Conservation (phyloP, 1,140 invertebrate genomes). For the Platyscapa corneri region DNA sequence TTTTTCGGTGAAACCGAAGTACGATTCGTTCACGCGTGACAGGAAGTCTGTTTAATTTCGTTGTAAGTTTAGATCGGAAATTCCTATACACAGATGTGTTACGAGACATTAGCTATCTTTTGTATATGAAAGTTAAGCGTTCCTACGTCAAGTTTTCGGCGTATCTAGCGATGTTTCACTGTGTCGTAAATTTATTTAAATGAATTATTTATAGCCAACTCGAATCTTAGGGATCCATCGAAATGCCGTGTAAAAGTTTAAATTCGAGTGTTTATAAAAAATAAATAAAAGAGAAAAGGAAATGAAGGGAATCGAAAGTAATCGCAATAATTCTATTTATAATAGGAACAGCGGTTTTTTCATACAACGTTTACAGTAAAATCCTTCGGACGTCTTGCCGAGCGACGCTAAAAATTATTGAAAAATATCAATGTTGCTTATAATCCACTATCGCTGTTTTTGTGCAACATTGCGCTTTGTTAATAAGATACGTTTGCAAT, state of each 20-base stretch:
- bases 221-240: background rate
- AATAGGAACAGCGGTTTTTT: too few species aligned
- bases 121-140: background rate
- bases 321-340: too few species aligned
- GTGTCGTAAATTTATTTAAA: background rate
- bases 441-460: too few species aligned
- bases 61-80: constrained; percentile 22
- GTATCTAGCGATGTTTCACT: background rate
- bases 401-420: too few species aligned
- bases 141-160: background rate
- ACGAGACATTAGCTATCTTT: background rate
- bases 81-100: background rate
- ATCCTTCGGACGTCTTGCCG: too few species aligned
- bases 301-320: too few species aligned
- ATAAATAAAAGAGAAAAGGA: too few species aligned
- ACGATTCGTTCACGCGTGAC: constrained; percentile 8
- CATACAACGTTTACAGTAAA: too few species aligned
- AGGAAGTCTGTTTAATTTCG: constrained; percentile 29
- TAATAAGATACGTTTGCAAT: too few species aligned
- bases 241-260: background rate
- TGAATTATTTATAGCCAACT: background rate
- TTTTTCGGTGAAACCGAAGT: constrained; percentile 15
- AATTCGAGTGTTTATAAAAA: background rate
- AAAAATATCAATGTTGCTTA: too few species aligned
- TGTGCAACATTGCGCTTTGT: too few species aligned